Base-by-base conservation (phyloP, 2,888 invertebrate species). In the Pristionchus fissidentatus region DNA sequence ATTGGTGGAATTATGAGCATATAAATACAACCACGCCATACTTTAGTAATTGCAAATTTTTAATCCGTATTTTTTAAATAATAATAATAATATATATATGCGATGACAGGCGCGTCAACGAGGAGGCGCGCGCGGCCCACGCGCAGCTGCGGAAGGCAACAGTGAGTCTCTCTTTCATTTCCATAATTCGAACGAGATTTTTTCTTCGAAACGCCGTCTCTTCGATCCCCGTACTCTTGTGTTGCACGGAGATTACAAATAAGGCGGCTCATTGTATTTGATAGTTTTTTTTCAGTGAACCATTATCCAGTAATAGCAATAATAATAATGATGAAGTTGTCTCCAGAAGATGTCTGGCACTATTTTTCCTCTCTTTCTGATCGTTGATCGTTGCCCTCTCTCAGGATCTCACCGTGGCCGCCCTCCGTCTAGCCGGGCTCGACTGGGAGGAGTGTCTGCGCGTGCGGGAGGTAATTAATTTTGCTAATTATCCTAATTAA, bases 81-180 rank as follows among this genome's bases (percentile, higher is more conserved):
- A 35, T 35, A 52, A 32, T 10, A 78, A 52, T 79, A 35, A 79
- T 4, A 10, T 79, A n/a, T 10, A 4, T 35, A 26, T 38, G 46
- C 2, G n/a, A n/a, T n/a, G n/a, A n/a, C 29, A 46, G 77, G 29
- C 22, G 32, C 22, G 52, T 77, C 41, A 77, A 77, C n/a, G 52
- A 46, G 29, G 77, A 77, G 19, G 77, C 52, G 13, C 46, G 52
- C 29, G 49, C 29, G 15, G 38, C 52, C 7, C 35, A 49, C 3
- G 26, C 52, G 32, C 84, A 32, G 84, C 78, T 85, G 66, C 57
- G 52, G 26, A 78, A n/a, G 81, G 80, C 70, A 8, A 80, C 70
- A 43, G 43, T 81, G 38, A 26, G 62, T 57, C n/a, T n/a, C n/a
- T n/a, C n/a, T n/a, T n/a, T n/a, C n/a, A n/a, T n/a, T n/a, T n/a